Conservation (phyloP, 2,888 invertebrate genomes). For the Amiota mariae region DNA sequence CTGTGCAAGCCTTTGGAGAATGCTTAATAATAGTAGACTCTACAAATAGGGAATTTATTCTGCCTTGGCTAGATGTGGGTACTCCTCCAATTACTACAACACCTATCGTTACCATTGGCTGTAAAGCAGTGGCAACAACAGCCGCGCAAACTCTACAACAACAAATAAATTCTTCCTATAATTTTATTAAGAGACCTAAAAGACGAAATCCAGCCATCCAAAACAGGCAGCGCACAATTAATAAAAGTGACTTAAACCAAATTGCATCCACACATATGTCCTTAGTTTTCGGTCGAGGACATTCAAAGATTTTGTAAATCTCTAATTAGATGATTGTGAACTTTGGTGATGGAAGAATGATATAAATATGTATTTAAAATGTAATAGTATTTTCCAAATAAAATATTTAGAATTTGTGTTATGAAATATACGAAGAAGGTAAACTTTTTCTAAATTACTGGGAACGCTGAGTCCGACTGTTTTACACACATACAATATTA, state of each 20-base stretch:
- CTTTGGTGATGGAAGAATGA: too few species aligned
- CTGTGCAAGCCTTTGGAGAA: conserved; percentile 89
- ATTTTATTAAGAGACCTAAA: conserved; percentile 69
- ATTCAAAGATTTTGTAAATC: not conserved
- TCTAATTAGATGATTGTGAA: not conserved
- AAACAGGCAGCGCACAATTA: conserved; percentile 39
- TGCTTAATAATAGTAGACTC: conserved; percentile 79
- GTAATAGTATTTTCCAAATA: too few species aligned
- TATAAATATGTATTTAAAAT: too few species aligned
- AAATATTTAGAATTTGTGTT: too few species aligned
- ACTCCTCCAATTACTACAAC: conserved; percentile 39
- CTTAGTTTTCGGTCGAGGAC: not conserved
- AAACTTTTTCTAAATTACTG: too few species aligned
- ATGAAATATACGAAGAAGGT: too few species aligned
- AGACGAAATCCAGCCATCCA: conserved; percentile 57
- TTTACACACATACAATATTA: too few species aligned
- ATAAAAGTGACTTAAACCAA: not conserved
- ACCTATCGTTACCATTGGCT: conserved; percentile 54
- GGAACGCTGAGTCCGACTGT: too few species aligned
- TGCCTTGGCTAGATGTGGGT: conserved; percentile 67
- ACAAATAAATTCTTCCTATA: conserved; percentile 66
- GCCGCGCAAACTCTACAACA: conserved; percentile 59
- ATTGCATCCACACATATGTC: not conserved
- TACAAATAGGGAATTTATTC: conserved; percentile 50
- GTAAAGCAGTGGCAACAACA: conserved; percentile 46